Base-by-base conservation (phyloP, 1,140 invertebrate genomes). In the Meteorus sp. region DNA sequence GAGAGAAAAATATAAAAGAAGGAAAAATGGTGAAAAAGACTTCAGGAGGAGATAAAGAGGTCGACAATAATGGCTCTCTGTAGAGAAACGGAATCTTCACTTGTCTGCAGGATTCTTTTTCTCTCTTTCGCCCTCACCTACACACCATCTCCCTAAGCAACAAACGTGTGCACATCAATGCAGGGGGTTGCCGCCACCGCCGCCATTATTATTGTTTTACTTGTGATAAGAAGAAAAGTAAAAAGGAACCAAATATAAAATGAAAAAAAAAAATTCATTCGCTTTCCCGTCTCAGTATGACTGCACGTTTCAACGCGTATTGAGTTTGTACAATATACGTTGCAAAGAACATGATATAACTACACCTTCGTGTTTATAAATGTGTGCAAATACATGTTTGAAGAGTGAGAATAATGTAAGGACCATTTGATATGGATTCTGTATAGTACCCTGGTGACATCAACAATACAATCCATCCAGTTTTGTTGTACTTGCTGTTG, bases 21-120 rank as follows among this genome's bases (percentile, higher is more conserved):
- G 11, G 35, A 35, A 9, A 20, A 22, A 45, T 13, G 43, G 39
- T 13, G 8, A 53, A 19, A 55, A 22, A 62, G 27, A 55, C 52
- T 44, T 31, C 35, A 60, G 53, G 48, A 43, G 29, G 48, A 66
- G 70, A 71, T 71, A 71, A 69, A 71, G 67, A 67, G 67, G 63
- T 67, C 65, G 66, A 69, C 61, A 63, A 70, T 71, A 70, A 71
- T 70, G 62, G 59, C 50, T 33, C 50, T 25, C 20, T 47, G 20
- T 47, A 59, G 43, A 60, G 63, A 52, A 61, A 56, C 56, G 13
- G 51, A n/a, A n/a, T n/a, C 35, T 20, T 15, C 35, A n/a, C n/a
- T n/a, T 1, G 6, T 11, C 29, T 8, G 29, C 29, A 31, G 2
- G 2, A 1, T 5, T 19, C 3, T 44, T 23, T 44, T 44, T 44